These are phyloP conservation scores for Hyles euphorbiae DNA, from an alignment of 1,140 invertebrate genomes.

Conservation along the genomic window DNA sequence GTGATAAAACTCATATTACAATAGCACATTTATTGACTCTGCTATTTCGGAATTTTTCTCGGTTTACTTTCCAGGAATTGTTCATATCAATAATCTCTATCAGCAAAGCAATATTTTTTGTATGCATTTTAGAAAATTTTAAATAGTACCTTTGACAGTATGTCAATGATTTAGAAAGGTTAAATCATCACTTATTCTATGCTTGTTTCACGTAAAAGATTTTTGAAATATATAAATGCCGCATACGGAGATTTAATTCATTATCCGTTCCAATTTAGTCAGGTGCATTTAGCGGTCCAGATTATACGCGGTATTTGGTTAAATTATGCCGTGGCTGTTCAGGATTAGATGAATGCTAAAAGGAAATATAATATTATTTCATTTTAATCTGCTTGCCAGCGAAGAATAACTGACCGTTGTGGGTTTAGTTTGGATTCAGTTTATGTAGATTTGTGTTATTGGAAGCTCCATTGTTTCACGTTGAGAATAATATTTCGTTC, in stretches of 20 bases:
- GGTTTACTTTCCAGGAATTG: too few relatives aligned
- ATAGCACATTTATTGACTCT: too few relatives aligned
- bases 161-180: not conserved
- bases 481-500: too few relatives aligned
- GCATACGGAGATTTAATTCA: not conserved
- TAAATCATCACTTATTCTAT: too few relatives aligned
- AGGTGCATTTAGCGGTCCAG: slow-evolving; percentile 21
- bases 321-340: slow-evolving; percentile 32
- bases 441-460: not conserved
- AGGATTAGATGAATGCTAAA: slow-evolving; percentile 35
- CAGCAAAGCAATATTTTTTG: too few relatives aligned
- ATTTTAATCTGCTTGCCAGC: slow-evolving; percentile 29
- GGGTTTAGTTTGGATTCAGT: slow-evolving; percentile 1
- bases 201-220: too few relatives aligned
- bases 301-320: slow-evolving; percentile 38
- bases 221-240: too few relatives aligned
- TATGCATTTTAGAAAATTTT: not conserved
- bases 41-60: too few relatives aligned
- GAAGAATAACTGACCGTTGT: slow-evolving; percentile 1
- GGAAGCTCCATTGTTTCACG: too few relatives aligned
- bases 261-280: slow-evolving; percentile 17
- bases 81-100: too few relatives aligned
- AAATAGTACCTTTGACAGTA: not conserved
- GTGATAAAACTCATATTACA: too few relatives aligned
- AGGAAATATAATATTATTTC: slow-evolving; percentile 34